A percentile compares a stretch with the other conserved stretches of the same genome.
Conservation (phyloP, 2,113 vertebrate genomes). For the Eleginops maclovinus region DNA sequence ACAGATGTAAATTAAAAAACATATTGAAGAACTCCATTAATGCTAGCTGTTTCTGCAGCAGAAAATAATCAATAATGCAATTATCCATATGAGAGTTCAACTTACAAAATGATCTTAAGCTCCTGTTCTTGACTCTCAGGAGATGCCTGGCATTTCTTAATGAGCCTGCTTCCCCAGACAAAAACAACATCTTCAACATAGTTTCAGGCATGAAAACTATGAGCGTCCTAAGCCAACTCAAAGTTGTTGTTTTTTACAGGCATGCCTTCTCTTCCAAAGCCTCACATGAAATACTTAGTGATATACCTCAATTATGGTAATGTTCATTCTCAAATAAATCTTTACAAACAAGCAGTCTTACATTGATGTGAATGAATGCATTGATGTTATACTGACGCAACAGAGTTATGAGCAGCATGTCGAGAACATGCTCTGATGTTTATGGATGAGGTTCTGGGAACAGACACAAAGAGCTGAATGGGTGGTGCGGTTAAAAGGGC, state of each 20-base stretch:
- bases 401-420: constrained; percentile 36
- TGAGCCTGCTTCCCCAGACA: constrained; percentile 7
- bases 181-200: constrained; percentile 13
- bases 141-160: constrained; percentile 23
- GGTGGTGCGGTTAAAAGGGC: constrained; percentile 35
- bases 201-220: not conserved
- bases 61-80: not conserved
- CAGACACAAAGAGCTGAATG: constrained; percentile 52
- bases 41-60: not conserved
- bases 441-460: constrained; percentile 69
- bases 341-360: constrained; percentile 39
- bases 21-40: not conserved
- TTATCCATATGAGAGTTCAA: not conserved
- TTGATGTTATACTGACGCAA: constrained; percentile 54
- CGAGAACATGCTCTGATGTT: constrained; percentile 51
- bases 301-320: constrained; percentile 4
- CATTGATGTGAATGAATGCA: constrained; percentile 64
- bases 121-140: not conserved
- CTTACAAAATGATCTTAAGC: not conserved
- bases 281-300: constrained; percentile 14
- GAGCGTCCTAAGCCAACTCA: constrained; percentile 3
- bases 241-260: constrained; percentile 30
- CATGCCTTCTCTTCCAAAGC: constrained; percentile 10
- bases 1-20: not conserved
- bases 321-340: constrained; percentile 23